Evolutionary conservation across 2,113 vertebrate genomes (phyloP).

Genomic region (Casuarius casuarius): DNA sequence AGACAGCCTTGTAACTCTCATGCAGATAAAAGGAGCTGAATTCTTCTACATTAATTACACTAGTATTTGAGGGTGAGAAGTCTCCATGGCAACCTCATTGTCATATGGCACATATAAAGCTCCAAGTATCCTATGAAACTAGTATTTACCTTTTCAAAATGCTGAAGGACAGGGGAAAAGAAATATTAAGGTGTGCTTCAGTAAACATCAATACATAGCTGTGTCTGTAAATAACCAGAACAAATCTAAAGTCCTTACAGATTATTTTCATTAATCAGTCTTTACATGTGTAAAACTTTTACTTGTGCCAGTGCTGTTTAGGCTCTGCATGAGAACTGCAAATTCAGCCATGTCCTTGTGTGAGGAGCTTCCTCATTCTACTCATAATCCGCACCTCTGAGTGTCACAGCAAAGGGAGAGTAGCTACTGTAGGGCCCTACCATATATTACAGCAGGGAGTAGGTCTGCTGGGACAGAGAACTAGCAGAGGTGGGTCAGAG

Average conservation of each 20-base stretch:
- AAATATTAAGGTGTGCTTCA: neutral
- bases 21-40: constrained; percentile 51
- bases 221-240: neutral
- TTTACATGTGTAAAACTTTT: neutral
- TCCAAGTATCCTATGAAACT: constrained; percentile 14
- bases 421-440: neutral
- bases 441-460: neutral
- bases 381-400: neutral
- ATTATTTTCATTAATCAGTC: neutral
- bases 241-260: neutral
- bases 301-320: neutral
- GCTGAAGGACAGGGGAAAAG: neutral
- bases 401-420: neutral
- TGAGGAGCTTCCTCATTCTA: neutral
- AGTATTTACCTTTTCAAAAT: constrained; percentile 9
- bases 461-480: neutral
- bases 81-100: constrained; percentile 75
- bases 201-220: neutral
- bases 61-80: constrained; percentile 48
- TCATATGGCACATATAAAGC: constrained; percentile 31
- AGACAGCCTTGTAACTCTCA: constrained; percentile 29
- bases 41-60: constrained; percentile 64
- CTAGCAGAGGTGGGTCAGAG: neutral
- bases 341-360: neutral
- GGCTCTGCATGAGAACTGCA: neutral